Conservation (phyloP, 2,888 invertebrate species). For the Leistus spinibarbis region DNA sequence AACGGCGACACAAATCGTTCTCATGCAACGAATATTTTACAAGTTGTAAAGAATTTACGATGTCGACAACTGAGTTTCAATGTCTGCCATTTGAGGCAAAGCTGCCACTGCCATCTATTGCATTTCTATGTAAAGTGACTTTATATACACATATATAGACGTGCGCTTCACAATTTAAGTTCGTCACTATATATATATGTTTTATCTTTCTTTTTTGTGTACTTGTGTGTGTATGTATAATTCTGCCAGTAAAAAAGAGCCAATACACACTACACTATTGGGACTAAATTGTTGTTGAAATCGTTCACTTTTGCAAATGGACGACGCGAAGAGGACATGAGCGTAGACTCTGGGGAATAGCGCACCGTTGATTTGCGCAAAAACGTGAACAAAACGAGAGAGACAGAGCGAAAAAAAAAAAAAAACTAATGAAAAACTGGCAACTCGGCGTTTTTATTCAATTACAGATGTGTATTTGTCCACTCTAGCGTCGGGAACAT, state of each 20-base stretch:
- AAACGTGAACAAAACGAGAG: neutral
- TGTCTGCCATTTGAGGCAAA: no score
- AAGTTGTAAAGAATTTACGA: no score
- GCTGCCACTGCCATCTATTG: no score
- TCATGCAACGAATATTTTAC: no score
- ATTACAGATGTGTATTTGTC: conserved; percentile 35
- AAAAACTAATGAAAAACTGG: neutral
- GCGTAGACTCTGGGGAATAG: neutral
- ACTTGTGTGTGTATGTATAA: neutral
- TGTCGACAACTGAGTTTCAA: no score
- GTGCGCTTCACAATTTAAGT: no score
- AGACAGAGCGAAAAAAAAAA: neutral
- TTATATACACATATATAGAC: no score
- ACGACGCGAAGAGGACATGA: neutral
- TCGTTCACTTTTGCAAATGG: neutral
- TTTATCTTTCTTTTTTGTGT: neutral
- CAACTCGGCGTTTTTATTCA: conserved; percentile 19
- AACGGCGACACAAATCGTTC: no score
- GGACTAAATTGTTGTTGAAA: neutral
- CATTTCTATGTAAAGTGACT: no score
- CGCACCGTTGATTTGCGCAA: neutral
- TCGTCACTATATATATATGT: no score
- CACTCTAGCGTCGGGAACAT: conserved; percentile 20
- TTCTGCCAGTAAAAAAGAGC: neutral
- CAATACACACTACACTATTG: neutral